A percentile compares a stretch with the other conserved stretches of the same genome.
Evolutionary conservation across 2,113 vertebrate genomes (phyloP).

Genomic region (Phaethon lepturus): DNA sequence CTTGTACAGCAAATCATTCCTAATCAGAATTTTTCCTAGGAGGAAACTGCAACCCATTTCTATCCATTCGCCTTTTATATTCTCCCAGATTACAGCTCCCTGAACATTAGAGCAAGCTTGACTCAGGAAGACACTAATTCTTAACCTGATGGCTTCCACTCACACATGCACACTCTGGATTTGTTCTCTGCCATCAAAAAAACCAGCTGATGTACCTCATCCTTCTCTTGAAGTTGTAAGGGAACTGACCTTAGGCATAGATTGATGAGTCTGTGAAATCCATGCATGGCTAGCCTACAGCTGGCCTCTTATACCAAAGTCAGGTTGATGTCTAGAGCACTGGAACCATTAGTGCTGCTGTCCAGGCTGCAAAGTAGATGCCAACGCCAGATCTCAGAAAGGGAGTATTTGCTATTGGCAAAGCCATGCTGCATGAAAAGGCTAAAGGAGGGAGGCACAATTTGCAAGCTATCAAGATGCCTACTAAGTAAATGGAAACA

Average conservation of each 20-base stretch:
- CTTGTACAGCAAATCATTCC: background rate
- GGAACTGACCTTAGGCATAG: background rate
- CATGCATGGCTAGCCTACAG: background rate
- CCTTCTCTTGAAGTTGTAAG: background rate
- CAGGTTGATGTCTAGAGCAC: background rate
- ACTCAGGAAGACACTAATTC: background rate
- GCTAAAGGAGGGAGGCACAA: background rate
- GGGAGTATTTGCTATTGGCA: background rate
- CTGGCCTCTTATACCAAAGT: background rate
- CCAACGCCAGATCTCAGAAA: background rate
- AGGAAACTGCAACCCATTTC: background rate
- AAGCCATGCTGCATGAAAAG: background rate
- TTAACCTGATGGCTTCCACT: background rate
- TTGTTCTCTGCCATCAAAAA: background rate
- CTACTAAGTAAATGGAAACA: background rate
- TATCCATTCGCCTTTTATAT: background rate
- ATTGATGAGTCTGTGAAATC: background rate
- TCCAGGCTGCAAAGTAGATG: background rate
- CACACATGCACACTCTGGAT: background rate
- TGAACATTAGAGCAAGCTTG: background rate
- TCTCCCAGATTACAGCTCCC: background rate
- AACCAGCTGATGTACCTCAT: background rate
- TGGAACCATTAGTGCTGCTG: background rate
- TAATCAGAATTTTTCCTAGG: background rate
- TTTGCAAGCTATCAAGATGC: background rate